Evolutionary conservation across 2,113 vertebrate genomes (phyloP).

Genomic region (Pithys albifrons): DNA sequence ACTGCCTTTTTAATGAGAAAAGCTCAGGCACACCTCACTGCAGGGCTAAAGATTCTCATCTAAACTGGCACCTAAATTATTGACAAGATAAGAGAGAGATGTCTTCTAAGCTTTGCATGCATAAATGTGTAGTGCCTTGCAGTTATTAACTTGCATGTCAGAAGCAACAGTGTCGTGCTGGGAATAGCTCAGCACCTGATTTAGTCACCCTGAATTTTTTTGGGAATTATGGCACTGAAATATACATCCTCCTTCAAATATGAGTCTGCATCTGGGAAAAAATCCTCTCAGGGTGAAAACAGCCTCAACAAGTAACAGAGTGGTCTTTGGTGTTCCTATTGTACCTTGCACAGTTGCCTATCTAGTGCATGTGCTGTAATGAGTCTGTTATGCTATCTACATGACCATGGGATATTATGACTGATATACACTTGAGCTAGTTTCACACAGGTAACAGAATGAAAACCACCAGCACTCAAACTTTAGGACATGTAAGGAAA

Average conservation of each 20-base stretch:
- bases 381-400: not conserved
- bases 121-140: not conserved
- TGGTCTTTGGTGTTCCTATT: not conserved
- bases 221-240: not conserved
- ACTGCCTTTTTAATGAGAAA: not conserved
- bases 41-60: not conserved
- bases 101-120: not conserved
- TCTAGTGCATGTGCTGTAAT: not conserved
- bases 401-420: not conserved
- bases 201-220: not conserved
- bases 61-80: not conserved
- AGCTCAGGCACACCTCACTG: not conserved
- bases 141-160: not conserved
- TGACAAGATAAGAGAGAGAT: not conserved
- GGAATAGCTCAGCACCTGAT: not conserved
- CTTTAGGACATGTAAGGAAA: not conserved
- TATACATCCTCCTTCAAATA: not conserved
- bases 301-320: rapidly evolving
- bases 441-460: not conserved
- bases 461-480: not conserved
- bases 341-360: not conserved
- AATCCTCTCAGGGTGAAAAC: not conserved
- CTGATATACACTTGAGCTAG: not conserved
- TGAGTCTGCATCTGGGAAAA: not conserved
- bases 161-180: not conserved